Evolutionary conservation across 2,888 invertebrate species (phyloP), one percentile per base, ranked within the genome.

Genomic region (Crocallis elinguaria): DNA sequence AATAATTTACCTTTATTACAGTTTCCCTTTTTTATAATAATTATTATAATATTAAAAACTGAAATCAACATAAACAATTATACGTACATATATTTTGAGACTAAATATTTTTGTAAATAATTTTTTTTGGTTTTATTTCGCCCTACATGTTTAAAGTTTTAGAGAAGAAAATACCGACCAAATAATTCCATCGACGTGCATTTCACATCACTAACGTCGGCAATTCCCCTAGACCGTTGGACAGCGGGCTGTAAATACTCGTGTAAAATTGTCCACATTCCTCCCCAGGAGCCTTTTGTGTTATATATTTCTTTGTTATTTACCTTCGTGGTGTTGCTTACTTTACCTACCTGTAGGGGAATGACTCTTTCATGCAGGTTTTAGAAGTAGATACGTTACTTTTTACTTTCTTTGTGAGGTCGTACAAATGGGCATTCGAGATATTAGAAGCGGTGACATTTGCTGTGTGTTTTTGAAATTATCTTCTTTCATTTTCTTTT

Each of bases 211-310:
- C 84, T 88, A 82, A 19, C 49, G 49, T 58, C 71, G 71, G 75
- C 80, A 83, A 84, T 87, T 84, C 82, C 78, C 85, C 83, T 78
- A 89, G 90, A 88, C 90, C 91, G 90, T 87, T 88, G 91, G 90
- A 91, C 90, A 91, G 89, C 84, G 77, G 79, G 88, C 87, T 89
- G 91, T 91, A 91, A 91, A 91, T 91, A 91, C 88, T 90, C 87
- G 86, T 91, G 90, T 89, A 91, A 90, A 91, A 89, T 89, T 89
- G 90, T 90, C 91, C 90, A 91, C 90, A 88, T 85, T 88, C 87
- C 86, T 78, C 83, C 82, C 78, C 69, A 75, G 77, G 75, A 79
- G 79, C 77, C 82, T 84, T 88, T 90, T 90, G 88, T 83, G 79
- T 84, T 88, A 86, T 86, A 84, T 88, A 89, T 86, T 88, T 89